Conservation (phyloP, 2,797 vertebrate genomes). For the Melanogrammus aeglefinus region DNA sequence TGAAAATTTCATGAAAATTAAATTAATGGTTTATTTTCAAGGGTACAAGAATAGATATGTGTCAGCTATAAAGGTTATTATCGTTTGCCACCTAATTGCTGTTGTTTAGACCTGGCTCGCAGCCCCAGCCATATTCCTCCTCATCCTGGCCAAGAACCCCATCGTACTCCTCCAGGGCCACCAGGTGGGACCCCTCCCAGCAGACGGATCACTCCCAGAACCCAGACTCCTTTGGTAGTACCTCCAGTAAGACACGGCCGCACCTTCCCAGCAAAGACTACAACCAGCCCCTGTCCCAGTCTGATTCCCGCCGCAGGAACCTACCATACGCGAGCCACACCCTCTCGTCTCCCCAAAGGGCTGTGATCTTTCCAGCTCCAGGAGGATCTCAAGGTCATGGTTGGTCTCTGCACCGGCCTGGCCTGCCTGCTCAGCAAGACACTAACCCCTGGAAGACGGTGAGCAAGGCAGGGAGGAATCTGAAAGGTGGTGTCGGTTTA, state of each 20-base stretch:
- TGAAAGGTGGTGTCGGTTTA: background rate
- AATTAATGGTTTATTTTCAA: too few species aligned
- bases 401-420: constrained; percentile 22
- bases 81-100: background rate
- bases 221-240: constrained; percentile 16
- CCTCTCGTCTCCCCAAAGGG: constrained; percentile 29
- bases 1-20: background rate
- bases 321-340: constrained; percentile 13
- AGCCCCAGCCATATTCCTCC: background rate
- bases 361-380: background rate
- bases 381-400: constrained; percentile 14
- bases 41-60: background rate
- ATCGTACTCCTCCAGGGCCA: constrained; percentile 16
- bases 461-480: constrained; percentile 17
- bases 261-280: background rate
- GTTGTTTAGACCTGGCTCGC: background rate
- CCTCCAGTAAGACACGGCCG: background rate
- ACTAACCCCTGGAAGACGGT: constrained; percentile 32
- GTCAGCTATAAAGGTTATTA: background rate
- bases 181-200: constrained; percentile 7
- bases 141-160: constrained; percentile 25
- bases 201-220: constrained; percentile 29
- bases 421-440: constrained; percentile 18
- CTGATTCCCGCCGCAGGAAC: constrained; percentile 38
- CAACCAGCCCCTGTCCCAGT: constrained; percentile 24